Percentiles rank a stretch among this genome's conserved stretches.
These are phyloP conservation scores for Frankliniella fusca DNA, from an alignment of 2,888 invertebrate species.

Conservation along the genomic window DNA sequence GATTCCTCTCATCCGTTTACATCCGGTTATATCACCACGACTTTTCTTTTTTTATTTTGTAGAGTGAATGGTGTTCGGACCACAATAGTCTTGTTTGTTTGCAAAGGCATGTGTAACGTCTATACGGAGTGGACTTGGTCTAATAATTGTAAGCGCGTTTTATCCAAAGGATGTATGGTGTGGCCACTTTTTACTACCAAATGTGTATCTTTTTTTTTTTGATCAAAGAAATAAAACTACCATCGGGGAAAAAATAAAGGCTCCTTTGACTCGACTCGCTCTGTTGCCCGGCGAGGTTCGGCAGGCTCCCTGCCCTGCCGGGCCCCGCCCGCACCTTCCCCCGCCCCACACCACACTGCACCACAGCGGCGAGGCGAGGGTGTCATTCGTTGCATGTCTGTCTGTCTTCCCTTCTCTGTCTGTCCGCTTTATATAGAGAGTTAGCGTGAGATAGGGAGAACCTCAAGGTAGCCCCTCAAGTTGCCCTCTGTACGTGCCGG, in stretches of 20 bases:
- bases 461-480: constrained; percentile 18
- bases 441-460: neutral
- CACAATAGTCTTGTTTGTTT: neutral
- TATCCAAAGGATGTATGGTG: constrained; percentile 5
- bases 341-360: neutral
- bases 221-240: constrained; percentile 28
- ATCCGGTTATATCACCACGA: neutral
- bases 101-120: neutral
- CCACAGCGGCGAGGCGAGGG: neutral
- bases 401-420: constrained; percentile 29
- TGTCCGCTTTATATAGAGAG: neutral
- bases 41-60: constrained; percentile 4
- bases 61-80: neutral
- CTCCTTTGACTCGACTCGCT: neutral
- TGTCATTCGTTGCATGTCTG: neutral
- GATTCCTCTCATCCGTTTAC: neutral
- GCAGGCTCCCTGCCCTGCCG: neutral
- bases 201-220: constrained; percentile 34
- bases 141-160: neutral
- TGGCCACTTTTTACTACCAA: constrained; percentile 33
- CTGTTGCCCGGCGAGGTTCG: neutral
- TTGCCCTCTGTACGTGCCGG: neutral
- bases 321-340: neutral
- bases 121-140: neutral
- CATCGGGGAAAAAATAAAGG: constrained; percentile 25